A percentile compares a stretch with the other conserved stretches of the same genome.
phyloP scores from a whole-genome alignment of 2,113 vertebrate species.

The Donacobius atricapilla region DNA sequence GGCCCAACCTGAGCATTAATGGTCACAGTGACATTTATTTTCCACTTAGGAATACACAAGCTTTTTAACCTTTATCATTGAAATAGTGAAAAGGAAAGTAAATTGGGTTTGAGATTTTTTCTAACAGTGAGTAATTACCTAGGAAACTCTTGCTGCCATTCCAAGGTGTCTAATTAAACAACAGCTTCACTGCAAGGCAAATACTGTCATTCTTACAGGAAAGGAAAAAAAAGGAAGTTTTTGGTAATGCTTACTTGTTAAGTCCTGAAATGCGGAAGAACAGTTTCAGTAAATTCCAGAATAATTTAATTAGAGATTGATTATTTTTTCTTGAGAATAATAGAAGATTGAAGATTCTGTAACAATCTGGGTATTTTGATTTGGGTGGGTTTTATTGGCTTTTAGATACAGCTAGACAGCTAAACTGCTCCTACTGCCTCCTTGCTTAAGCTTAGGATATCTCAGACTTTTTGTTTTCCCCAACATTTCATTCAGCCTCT shows the following conservation, averaged over 20 bases:
- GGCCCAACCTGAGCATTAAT: not conserved
- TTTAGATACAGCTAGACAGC: not conserved
- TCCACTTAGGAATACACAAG: not conserved
- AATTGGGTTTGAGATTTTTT: not conserved
- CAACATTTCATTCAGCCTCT: not conserved
- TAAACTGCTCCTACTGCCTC: not conserved
- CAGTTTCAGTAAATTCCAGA: not conserved
- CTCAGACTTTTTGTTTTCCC: not conserved
- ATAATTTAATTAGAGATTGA: not conserved
- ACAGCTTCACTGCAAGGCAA: not conserved
- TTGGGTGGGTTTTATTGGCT: not conserved
- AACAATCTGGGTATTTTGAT: not conserved
- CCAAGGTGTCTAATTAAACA: not conserved
- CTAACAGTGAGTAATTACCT: not conserved
- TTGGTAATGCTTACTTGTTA: not conserved
- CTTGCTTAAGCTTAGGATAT: not conserved
- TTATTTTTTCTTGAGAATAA: not conserved
- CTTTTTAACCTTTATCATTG: not conserved
- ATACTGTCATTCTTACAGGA: not conserved
- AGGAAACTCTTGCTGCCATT: not conserved
- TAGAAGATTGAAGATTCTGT: not conserved
- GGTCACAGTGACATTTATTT: not conserved
- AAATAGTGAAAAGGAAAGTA: not conserved
- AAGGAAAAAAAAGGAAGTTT: not conserved
- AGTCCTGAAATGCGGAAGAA: not conserved